Conservation (phyloP, 2,888 invertebrate species). For the Apamea sordens region DNA sequence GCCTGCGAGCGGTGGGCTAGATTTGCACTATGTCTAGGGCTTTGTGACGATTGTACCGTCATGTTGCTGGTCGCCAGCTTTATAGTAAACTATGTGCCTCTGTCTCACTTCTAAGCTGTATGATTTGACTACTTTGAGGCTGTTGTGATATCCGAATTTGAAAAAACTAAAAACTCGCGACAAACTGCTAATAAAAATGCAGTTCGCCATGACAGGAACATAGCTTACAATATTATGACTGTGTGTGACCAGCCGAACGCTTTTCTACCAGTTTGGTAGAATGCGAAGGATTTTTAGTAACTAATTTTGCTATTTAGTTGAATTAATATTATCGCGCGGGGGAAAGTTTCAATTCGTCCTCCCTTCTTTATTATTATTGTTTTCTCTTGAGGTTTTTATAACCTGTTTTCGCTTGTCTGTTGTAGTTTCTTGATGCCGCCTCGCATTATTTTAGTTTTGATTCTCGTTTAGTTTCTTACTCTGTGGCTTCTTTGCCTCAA, state of each 20-base stretch:
- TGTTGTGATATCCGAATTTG: constrained; percentile 21
- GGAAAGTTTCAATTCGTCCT: constrained; percentile 76
- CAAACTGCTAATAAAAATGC: neutral
- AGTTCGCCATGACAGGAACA: constrained; percentile 33
- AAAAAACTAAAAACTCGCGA: constrained; percentile 1
- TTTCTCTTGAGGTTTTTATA: constrained; percentile 72
- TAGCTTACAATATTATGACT: constrained; percentile 45
- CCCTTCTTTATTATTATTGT: constrained; percentile 61
- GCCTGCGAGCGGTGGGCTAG: constrained; percentile 78
- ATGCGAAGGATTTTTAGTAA: constrained; percentile 68
- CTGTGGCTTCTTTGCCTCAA: constrained; percentile 43
- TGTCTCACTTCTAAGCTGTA: constrained; percentile 22
- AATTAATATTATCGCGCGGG: constrained; percentile 68
- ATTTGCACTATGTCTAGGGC: constrained; percentile 75
- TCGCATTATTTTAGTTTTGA: constrained; percentile 79
- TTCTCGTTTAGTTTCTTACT: constrained; percentile 71
- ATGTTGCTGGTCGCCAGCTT: constrained; percentile 60
- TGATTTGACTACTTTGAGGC: constrained; percentile 19
- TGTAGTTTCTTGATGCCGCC: constrained; percentile 72
- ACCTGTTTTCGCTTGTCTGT: constrained; percentile 72
- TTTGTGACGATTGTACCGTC: constrained; percentile 65
- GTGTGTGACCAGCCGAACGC: constrained; percentile 63
- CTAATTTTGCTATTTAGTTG: constrained; percentile 70
- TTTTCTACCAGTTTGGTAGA: constrained; percentile 61
- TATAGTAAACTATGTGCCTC: constrained; percentile 53